phyloP scores from a whole-genome alignment of 2,113 vertebrate genomes.

The Conger conger region DNA sequence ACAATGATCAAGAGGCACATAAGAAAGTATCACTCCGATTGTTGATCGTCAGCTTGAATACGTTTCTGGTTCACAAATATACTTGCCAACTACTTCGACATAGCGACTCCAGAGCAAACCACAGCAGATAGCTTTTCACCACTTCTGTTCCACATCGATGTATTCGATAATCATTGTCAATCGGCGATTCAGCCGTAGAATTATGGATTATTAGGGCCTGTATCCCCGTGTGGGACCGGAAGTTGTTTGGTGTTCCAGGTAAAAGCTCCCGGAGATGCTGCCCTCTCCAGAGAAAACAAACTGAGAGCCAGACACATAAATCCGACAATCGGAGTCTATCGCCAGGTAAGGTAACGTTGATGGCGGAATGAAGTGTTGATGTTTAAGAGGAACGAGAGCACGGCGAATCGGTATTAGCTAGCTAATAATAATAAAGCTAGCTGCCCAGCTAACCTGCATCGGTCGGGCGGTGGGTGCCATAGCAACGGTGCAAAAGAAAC shows the following conservation, averaged over 20 bases:
- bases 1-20: background rate
- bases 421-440: constrained; percentile 36
- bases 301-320: constrained; percentile 64
- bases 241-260: constrained; percentile 77
- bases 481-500: constrained; percentile 31
- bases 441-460: constrained; percentile 61
- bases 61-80: background rate
- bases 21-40: background rate
- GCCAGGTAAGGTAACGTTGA: constrained; percentile 37
- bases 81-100: background rate
- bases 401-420: constrained; percentile 20
- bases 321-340: constrained; percentile 52
- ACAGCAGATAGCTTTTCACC: background rate
- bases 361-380: background rate
- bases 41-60: background rate
- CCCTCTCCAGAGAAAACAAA: constrained; percentile 77
- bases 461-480: constrained; percentile 70
- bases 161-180: constrained; percentile 60
- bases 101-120: background rate
- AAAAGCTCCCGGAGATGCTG: constrained; percentile 76
- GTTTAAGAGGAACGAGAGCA: background rate
- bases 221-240: constrained; percentile 77
- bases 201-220: constrained; percentile 62
- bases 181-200: constrained; percentile 51
- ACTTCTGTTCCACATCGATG: constrained; percentile 59